Conservation (phyloP, 1,140 invertebrate species). For the Hylyphantes graminicola region DNA sequence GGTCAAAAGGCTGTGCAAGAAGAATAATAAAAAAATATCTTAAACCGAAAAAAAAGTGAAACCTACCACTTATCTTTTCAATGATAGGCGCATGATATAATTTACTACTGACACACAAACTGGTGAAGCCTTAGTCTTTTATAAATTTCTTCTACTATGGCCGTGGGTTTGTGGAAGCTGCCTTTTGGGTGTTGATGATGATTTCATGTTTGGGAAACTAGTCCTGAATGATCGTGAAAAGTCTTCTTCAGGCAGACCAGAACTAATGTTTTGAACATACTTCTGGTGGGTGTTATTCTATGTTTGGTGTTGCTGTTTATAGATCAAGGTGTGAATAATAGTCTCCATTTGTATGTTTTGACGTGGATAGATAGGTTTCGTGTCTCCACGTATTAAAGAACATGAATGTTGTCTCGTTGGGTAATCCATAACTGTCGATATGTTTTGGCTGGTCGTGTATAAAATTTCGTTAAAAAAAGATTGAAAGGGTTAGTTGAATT, state of each 20-base stretch:
- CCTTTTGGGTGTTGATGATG: conserved; percentile 9
- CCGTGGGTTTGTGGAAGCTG: background rate
- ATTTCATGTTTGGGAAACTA: conserved; percentile 10
- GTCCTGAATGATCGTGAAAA: conserved; percentile 19
- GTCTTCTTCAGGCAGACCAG: conserved; percentile 9
- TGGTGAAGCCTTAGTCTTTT: conserved; percentile 3
- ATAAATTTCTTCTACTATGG: conserved; percentile 19
- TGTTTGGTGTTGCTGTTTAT: conserved; percentile 6
- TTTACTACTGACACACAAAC: conserved; percentile 53
- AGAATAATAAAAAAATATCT: conserved; percentile 5
- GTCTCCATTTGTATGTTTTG: too few species aligned
- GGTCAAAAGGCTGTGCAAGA: conserved; percentile 42
- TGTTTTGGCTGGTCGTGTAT: too few species aligned
- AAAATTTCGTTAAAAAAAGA: too few species aligned
- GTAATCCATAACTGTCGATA: too few species aligned
- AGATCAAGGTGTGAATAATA: conserved; percentile 32
- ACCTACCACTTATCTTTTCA: conserved; percentile 57
- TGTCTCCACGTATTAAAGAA: too few species aligned
- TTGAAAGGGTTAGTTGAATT: too few species aligned
- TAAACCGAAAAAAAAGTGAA: conserved; percentile 41
- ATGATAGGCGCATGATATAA: conserved; percentile 50
- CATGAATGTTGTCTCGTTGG: too few species aligned
- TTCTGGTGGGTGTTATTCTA: conserved; percentile 7
- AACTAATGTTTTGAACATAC: conserved; percentile 27
- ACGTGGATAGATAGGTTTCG: too few species aligned